These are phyloP conservation scores for Microdon myrmicae DNA, from an alignment of 2,888 invertebrate genomes.

Conservation along the genomic window DNA sequence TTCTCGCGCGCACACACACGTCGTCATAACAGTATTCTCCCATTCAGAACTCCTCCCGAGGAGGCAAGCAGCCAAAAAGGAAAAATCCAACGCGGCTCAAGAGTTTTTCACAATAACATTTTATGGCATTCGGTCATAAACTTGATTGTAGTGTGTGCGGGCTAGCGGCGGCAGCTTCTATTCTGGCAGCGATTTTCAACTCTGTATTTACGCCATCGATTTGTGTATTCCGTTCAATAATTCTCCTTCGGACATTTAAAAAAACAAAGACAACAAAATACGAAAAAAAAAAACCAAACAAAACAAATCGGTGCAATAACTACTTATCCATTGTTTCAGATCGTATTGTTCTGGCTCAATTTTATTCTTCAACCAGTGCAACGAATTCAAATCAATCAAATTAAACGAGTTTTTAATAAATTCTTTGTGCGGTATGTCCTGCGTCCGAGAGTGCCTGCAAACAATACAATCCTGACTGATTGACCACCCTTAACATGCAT, in stretches of 20 bases:
- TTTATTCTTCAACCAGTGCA: no score
- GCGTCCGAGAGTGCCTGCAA: constrained; percentile 1
- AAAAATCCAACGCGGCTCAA: constrained; percentile 56
- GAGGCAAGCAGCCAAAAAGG: constrained; percentile 49
- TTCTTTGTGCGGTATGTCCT: no score
- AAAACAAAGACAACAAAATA: no score
- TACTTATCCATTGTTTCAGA: no score
- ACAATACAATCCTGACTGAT: constrained; percentile 3
- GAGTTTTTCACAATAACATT: constrained; percentile 66
- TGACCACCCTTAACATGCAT: no score
- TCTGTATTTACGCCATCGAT: constrained; percentile 20
- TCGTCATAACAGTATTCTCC: constrained; percentile 32
- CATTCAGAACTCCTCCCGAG: constrained; percentile 36
- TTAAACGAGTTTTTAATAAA: no score
- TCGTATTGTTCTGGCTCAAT: no score
- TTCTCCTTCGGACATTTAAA: no score
- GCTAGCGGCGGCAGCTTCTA: constrained; percentile 45
- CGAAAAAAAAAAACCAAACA: no score
- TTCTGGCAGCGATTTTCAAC: constrained; percentile 37
- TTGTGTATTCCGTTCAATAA: constrained; percentile 27
- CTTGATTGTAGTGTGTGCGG: constrained; percentile 59
- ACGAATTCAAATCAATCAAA: no score
- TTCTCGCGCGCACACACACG: constrained; percentile 9
- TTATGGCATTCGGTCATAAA: constrained; percentile 68
- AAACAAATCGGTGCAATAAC: no score